These are phyloP conservation scores for Sparus aurata DNA, from an alignment of 2,797 vertebrate genomes.

Conservation along the genomic window DNA sequence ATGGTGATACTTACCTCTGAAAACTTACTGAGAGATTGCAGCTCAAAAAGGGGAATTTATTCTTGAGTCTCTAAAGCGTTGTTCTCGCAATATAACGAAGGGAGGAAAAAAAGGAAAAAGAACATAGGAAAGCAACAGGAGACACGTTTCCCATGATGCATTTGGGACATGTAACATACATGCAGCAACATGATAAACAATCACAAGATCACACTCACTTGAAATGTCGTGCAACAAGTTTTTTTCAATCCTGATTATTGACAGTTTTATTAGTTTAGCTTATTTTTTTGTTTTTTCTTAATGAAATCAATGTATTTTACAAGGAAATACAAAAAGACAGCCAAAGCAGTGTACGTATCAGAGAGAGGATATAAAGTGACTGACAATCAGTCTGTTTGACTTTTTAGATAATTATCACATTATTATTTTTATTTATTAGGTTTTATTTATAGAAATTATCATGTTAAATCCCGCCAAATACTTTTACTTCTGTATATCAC, in stretches of 20 bases:
- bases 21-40: slow-evolving; percentile 60
- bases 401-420: neutral
- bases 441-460: too few relatives aligned
- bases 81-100: slow-evolving; percentile 83
- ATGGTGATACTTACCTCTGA: slow-evolving; percentile 69
- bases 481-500: too few relatives aligned
- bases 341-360: neutral
- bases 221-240: slow-evolving; percentile 13
- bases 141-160: slow-evolving; percentile 85
- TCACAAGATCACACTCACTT: neutral
- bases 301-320: neutral
- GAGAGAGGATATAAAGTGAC: neutral
- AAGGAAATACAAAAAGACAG: neutral
- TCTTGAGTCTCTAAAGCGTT: slow-evolving; percentile 81
- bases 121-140: slow-evolving; percentile 77
- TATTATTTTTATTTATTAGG: neutral
- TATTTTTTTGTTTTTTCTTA: neutral
- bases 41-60: slow-evolving; percentile 64
- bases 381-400: neutral
- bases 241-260: neutral
- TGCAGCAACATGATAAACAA: slow-evolving; percentile 51
- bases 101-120: slow-evolving; percentile 77
- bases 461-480: neutral
- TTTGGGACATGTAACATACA: slow-evolving; percentile 68
- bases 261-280: slow-evolving; percentile 9